These are phyloP conservation scores for Hydropsyche betteni DNA, from an alignment of 2,888 invertebrate species.

Conservation along the genomic window DNA sequence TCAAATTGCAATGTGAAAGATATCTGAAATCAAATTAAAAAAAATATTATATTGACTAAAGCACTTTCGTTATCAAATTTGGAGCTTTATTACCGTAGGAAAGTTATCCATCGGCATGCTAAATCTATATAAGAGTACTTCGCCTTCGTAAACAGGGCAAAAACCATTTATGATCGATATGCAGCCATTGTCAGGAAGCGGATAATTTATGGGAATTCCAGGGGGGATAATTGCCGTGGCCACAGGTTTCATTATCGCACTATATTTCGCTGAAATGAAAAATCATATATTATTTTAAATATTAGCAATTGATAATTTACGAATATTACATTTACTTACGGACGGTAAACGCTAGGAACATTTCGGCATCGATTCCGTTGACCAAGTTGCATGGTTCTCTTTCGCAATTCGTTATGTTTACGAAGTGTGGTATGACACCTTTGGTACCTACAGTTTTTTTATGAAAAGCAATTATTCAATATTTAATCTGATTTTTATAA, in stretches of 20 bases:
- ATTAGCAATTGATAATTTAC: too few relatives aligned
- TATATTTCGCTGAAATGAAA: constrained; percentile 17
- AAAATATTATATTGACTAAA: too few relatives aligned
- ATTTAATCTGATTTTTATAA: too few relatives aligned
- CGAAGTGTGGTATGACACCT: not conserved
- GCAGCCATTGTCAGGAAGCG: constrained; percentile 2
- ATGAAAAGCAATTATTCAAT: not conserved
- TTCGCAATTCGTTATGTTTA: not conserved
- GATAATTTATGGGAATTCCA: not conserved
- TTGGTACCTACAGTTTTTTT: too few relatives aligned
- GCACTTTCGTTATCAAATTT: not conserved
- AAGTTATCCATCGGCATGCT: not conserved
- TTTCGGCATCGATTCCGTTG: not conserved
- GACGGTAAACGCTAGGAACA: not conserved
- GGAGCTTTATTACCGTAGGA: not conserved
- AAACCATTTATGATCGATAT: not conserved
- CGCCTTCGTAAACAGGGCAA: constrained; percentile 5
- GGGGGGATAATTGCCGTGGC: not conserved
- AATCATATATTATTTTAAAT: not conserved
- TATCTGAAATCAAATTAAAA: not conserved
- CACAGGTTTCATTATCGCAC: not conserved
- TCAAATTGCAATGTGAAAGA: not conserved
- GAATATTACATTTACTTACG: not conserved
- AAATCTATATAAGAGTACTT: constrained; percentile 4
- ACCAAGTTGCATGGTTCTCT: not conserved